phyloP scores from a whole-genome alignment of 2,797 vertebrate genomes.

The Anas georgica region DNA sequence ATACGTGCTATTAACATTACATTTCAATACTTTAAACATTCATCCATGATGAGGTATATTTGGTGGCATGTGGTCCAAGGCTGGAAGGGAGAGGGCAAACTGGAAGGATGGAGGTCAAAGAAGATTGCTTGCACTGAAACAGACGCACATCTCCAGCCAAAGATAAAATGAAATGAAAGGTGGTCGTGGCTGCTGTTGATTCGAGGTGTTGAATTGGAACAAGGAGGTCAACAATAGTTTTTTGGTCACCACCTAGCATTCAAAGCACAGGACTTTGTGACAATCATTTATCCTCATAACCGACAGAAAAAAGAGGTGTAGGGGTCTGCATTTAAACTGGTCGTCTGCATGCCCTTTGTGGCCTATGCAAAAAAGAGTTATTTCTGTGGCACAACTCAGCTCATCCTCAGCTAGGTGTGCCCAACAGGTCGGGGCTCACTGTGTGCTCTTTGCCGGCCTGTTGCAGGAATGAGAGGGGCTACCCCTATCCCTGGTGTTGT shows the following conservation, averaged over 20 bases:
- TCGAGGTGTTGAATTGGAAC: neutral
- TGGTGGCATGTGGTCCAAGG: accelerated
- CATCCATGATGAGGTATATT: neutral
- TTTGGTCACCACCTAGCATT: neutral
- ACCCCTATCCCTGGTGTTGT: neutral
- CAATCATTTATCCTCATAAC: accelerated
- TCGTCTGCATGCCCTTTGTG: neutral
- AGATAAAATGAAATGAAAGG: neutral
- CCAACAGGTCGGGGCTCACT: neutral
- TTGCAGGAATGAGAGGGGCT: neutral
- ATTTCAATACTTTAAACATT: neutral
- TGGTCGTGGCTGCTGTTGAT: accelerated
- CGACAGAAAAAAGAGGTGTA: neutral
- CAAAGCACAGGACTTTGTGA: neutral
- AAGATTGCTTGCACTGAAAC: neutral
- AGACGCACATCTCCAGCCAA: neutral
- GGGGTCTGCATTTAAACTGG: neutral
- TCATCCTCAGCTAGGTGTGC: neutral
- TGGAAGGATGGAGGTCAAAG: neutral
- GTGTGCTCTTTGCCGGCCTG: neutral
- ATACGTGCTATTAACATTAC: neutral
- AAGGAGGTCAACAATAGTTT: accelerated
- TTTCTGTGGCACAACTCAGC: neutral
- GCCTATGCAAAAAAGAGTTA: neutral
- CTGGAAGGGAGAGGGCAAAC: neutral